Evolutionary conservation across 2,888 invertebrate genomes (phyloP).

Genomic region (Parthenolecanium corni): DNA sequence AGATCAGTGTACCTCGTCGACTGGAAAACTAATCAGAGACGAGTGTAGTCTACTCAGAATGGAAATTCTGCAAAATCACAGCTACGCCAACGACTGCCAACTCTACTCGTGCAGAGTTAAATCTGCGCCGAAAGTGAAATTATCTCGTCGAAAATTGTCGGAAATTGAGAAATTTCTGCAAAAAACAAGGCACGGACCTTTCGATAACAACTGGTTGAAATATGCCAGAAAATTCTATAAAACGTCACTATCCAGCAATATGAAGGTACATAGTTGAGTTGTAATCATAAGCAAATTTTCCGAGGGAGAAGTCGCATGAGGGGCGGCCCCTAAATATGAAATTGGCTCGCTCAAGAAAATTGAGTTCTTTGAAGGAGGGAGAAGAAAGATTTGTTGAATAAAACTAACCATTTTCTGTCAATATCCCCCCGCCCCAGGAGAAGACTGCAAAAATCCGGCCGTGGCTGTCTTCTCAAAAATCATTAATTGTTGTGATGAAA

Average conservation of each 20-base stretch:
- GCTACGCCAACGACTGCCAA: not conserved
- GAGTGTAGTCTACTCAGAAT: constrained; percentile 5
- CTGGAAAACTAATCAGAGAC: constrained; percentile 1
- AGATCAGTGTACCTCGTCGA: not conserved
- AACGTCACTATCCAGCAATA: not conserved
- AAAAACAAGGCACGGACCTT: constrained; percentile 6
- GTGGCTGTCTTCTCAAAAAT: too few relatives aligned
- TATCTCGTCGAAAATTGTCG: not conserved
- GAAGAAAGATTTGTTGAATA: too few relatives aligned
- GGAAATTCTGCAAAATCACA: not conserved
- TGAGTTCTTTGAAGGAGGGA: too few relatives aligned
- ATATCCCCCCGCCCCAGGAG: too few relatives aligned
- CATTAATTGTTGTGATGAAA: not conserved
- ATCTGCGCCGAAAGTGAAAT: not conserved
- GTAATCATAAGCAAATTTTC: not conserved
- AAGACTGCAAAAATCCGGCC: too few relatives aligned
- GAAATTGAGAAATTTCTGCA: constrained; percentile 17
- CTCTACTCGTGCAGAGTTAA: not conserved
- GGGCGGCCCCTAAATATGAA: too few relatives aligned
- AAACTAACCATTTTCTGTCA: too few relatives aligned
- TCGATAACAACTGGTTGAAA: constrained; percentile 10
- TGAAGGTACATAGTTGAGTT: not conserved
- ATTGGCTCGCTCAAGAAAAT: too few relatives aligned
- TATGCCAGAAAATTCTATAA: constrained; percentile 10
- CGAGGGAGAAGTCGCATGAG: not conserved